Percentiles rank a stretch among this genome's conserved stretches.
These are phyloP conservation scores for Tanytarsus gracilentus DNA, from an alignment of 2,888 invertebrate genomes.

Conservation along the genomic window DNA sequence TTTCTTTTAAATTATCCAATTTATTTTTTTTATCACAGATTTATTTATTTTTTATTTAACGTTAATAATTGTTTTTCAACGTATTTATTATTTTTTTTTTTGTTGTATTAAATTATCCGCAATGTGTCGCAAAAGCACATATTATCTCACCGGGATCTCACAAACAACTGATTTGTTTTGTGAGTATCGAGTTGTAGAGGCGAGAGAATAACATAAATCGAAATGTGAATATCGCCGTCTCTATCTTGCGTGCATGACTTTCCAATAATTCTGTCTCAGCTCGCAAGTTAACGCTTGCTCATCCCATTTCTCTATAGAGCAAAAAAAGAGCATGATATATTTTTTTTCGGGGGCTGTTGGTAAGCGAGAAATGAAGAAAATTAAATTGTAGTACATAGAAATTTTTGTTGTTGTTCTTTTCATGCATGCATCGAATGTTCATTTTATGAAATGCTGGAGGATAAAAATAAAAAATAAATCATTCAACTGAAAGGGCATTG, in stretches of 20 bases:
- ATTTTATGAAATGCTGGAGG: not conserved
- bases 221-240: not conserved
- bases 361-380: not conserved
- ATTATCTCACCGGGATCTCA: constrained; percentile 21
- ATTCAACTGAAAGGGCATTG: constrained; percentile 10
- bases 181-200: not conserved
- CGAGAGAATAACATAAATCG: not conserved
- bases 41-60: too few relatives aligned
- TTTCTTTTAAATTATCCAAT: not conserved
- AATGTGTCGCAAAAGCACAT: not conserved
- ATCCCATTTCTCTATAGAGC: not conserved
- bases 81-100: too few relatives aligned
- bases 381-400: not conserved
- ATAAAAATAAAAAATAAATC: not conserved
- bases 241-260: not conserved
- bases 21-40: not conserved
- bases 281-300: not conserved
- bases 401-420: constrained; percentile 9
- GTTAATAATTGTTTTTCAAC: too few relatives aligned
- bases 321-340: not conserved
- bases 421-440: constrained; percentile 26
- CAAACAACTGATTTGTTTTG: constrained; percentile 9
- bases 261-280: not conserved
- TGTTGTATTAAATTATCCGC: not conserved
- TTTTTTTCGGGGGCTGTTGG: constrained; percentile 4